These are phyloP conservation scores for roundworm (Caenorhabditis elegans) DNA, from an alignment of 1,140 invertebrate genomes.

Conservation along the genomic window WBcel235 BX284602.5:10618501-10619000, in stretches of 20 bases:
- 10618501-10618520: background rate
- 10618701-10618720: too few relatives aligned
- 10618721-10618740: too few relatives aligned
- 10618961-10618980: slow-evolving; percentile 40
- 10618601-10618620: too few relatives aligned
- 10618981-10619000: slow-evolving; percentile 46
- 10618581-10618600: too few relatives aligned
- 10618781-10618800: slow-evolving; percentile 38
- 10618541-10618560: background rate
- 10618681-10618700: too few relatives aligned
- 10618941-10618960: background rate
- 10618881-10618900: slow-evolving; percentile 16
- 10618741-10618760: too few relatives aligned
- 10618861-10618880: background rate
- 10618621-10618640: too few relatives aligned
- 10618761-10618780: slow-evolving; percentile 1
- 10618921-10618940: slow-evolving; percentile 30
- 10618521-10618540: slow-evolving; percentile 5
- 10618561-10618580: too few relatives aligned
- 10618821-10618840: background rate
- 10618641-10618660: too few relatives aligned
- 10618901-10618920: slow-evolving; percentile 24
- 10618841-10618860: slow-evolving; percentile 11
- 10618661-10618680: too few relatives aligned
- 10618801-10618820: slow-evolving; percentile 12